Evolutionary conservation across 1,140 invertebrate species (phyloP).

Genomic region (Chelonus insularis): DNA sequence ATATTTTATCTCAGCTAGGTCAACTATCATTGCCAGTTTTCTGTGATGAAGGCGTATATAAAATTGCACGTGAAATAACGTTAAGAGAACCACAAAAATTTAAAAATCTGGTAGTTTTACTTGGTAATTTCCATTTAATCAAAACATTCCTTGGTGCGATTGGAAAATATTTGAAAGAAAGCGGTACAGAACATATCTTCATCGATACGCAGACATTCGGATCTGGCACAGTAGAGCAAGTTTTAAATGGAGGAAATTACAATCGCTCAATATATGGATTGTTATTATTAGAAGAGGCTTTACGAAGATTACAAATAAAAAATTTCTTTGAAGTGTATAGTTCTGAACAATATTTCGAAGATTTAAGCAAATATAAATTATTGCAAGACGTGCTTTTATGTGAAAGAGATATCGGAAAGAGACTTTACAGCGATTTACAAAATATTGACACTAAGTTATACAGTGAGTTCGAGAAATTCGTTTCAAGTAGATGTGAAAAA

Average conservation of each 20-base stretch:
- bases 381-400: conserved; percentile 16
- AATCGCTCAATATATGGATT: conserved; percentile 22
- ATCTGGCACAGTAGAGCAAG: conserved; percentile 15
- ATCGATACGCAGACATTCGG: conserved; percentile 22
- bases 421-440: too few species aligned
- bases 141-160: conserved; percentile 23
- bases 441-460: too few species aligned
- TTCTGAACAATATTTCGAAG: conserved; percentile 1
- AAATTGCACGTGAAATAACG: conserved; percentile 3
- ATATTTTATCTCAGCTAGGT: neutral
- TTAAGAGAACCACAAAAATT: conserved; percentile 15
- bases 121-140: conserved; percentile 26
- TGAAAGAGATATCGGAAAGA: too few species aligned
- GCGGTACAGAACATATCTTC: conserved; percentile 27
- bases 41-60: conserved; percentile 21
- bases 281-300: conserved; percentile 13
- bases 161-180: conserved; percentile 28
- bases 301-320: conserved; percentile 23
- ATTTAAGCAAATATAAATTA: neutral
- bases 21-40: neutral
- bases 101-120: conserved; percentile 18
- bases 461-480: conserved; percentile 5
- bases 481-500: neutral
- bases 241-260: conserved; percentile 25
- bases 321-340: conserved; percentile 16